phyloP scores from a whole-genome alignment of 2,113 vertebrate genomes.

The Rhea americana region DNA sequence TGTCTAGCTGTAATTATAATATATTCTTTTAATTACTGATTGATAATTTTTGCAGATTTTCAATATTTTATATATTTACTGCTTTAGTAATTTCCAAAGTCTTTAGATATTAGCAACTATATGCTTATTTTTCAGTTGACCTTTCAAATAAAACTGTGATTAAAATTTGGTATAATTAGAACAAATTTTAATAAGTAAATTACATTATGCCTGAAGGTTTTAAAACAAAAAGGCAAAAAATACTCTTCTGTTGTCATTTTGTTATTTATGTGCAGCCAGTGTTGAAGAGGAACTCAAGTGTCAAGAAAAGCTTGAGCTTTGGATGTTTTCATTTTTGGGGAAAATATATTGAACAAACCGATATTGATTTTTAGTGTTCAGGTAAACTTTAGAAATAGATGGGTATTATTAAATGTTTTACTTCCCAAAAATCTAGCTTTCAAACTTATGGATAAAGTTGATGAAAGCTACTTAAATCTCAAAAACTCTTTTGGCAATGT shows the following conservation, averaged over 20 bases:
- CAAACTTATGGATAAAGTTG: not conserved
- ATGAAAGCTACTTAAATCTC: not conserved
- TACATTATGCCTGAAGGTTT: not conserved
- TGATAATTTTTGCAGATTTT: constrained; percentile 11
- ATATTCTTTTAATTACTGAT: constrained; percentile 11
- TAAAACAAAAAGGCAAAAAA: not conserved
- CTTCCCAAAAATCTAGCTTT: not conserved
- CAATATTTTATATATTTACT: not conserved
- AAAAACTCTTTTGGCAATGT: not conserved
- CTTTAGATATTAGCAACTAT: not conserved
- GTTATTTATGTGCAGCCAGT: not conserved
- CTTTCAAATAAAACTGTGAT: not conserved
- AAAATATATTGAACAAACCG: not conserved
- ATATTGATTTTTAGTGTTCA: not conserved
- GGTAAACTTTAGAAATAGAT: not conserved
- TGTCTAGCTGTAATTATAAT: constrained; percentile 10
- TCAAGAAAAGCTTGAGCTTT: not conserved
- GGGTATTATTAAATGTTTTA: not conserved
- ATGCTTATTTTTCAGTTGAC: not conserved
- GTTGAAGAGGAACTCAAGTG: not conserved
- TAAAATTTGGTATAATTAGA: not conserved
- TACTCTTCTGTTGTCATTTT: not conserved
- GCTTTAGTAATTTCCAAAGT: not conserved
- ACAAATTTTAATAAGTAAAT: not conserved
- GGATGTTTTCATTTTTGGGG: not conserved